Evolutionary conservation across 2,888 invertebrate species (phyloP), one percentile per base, ranked within the genome.

Genomic region (Eupelmus urozonus): DNA sequence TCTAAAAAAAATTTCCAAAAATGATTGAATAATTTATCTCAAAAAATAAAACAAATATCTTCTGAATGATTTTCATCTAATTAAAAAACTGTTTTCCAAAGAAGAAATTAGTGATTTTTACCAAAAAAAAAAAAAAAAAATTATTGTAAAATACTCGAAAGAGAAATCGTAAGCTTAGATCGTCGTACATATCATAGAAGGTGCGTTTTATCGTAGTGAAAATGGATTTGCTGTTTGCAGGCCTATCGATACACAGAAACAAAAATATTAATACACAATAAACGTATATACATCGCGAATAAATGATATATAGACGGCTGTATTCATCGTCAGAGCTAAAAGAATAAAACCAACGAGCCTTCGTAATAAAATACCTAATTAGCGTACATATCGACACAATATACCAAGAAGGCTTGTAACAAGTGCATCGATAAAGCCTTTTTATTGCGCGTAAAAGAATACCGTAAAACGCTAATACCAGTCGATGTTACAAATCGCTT

Each of bases 161-260:
- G 81, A 72, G 67, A 81, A 80, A 83, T 71, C 82, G 80, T 84
- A 81, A 83, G 82, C 83, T 85, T 86, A 86, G 83, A 84, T 84
- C 81, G 80, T 86, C 84, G 83, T 85, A 87, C 87, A 87, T 87
- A 86, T 86, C 86, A 87, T 82, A 83, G 81, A 81, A 80, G 66
- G 51, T 70, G 76, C 80, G 78, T 72, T 80, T 80, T 79, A 81
- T 27, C 59, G 18, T 34, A 63, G 11, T 67, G 51, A 76, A 60
- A 78, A 76, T 70, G 62, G 63, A 79, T 75, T 80, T 59, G 53
- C 62, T 71, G 55, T 59, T 16, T 69, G 62, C 67, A 70, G 70
- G 78, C 78, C 80, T 81, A 80, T 70, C 27, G 23, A 62, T 55
- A 20, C 29, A 75, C 59, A 70, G 73, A 74, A 45, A 53, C 13